phyloP scores from a whole-genome alignment of 2,797 vertebrate genomes.

The Gila robusta region DNA sequence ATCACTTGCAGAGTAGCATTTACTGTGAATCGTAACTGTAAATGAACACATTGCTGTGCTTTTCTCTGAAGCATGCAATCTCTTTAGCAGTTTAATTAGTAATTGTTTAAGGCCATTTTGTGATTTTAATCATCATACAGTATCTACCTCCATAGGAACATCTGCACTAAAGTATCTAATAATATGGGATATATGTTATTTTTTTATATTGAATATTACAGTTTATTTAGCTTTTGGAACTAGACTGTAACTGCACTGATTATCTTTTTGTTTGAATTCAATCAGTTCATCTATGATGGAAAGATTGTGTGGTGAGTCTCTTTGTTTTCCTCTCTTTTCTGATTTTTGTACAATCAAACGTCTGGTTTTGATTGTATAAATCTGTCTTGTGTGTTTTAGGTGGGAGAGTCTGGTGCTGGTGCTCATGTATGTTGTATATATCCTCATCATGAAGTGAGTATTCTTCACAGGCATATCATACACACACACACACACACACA shows the following conservation, averaged over 20 bases:
- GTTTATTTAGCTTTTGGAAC: neutral
- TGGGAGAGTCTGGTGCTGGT: conserved; percentile 85
- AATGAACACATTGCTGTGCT: too few species aligned
- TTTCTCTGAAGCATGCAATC: too few species aligned
- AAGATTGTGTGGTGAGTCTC: conserved; percentile 83
- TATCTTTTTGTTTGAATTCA: neutral
- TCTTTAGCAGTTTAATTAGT: too few species aligned
- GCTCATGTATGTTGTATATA: conserved; percentile 82
- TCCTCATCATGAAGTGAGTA: conserved; percentile 85
- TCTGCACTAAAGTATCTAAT: neutral
- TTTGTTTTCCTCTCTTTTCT: neutral
- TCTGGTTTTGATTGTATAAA: neutral
- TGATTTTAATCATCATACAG: too few species aligned
- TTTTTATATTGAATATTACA: neutral
- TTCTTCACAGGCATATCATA: neutral
- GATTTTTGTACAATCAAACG: neutral
- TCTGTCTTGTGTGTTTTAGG: conserved; percentile 66
- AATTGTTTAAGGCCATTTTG: too few species aligned
- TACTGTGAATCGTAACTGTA: too few species aligned
- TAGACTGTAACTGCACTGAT: neutral
- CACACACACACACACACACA: too few species aligned
- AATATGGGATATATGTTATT: neutral
- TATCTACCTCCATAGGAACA: neutral
- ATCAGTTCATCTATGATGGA: conserved; percentile 81
- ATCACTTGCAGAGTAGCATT: too few species aligned